phyloP scores from a whole-genome alignment of 1,140 invertebrate species.

The Nixonia krombeini region DNA sequence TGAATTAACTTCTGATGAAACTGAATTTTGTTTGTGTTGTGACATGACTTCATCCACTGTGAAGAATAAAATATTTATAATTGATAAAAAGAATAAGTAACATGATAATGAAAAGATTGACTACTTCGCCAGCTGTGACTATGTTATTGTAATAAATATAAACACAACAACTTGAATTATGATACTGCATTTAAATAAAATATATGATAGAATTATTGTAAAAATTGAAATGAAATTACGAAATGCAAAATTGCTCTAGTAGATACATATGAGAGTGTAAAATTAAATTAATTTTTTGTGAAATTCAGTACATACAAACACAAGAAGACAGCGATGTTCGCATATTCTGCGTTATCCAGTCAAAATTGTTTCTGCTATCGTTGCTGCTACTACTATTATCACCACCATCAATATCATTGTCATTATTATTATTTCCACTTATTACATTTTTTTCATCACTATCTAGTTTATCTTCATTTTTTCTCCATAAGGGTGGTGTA shows the following conservation, averaged over 20 bases:
- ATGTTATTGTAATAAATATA: too few species aligned
- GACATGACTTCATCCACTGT: constrained; percentile 40
- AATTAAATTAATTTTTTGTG: too few species aligned
- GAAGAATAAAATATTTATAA: constrained; percentile 12
- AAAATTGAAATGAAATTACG: too few species aligned
- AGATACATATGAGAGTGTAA: too few species aligned
- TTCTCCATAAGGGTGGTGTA: constrained; percentile 57
- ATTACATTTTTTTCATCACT: constrained; percentile 42
- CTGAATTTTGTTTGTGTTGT: constrained; percentile 15
- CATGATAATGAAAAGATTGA: constrained; percentile 5
- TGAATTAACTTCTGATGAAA: constrained; percentile 24
- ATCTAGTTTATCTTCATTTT: constrained; percentile 54
- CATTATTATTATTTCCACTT: too few species aligned
- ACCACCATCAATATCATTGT: constrained; percentile 47
- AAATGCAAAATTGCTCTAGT: too few species aligned
- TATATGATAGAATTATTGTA: too few species aligned
- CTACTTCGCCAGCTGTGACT: too few species aligned
- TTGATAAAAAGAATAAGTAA: too few species aligned
- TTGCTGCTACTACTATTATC: constrained; percentile 48
- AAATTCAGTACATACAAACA: too few species aligned
- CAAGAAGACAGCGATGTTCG: constrained; percentile 46
- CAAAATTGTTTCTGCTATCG: constrained; percentile 8
- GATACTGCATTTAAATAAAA: too few species aligned
- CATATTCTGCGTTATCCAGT: constrained; percentile 13
- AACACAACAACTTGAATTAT: too few species aligned